Conservation (phyloP, 2,888 invertebrate genomes). For the Perizoma affinitatum region DNA sequence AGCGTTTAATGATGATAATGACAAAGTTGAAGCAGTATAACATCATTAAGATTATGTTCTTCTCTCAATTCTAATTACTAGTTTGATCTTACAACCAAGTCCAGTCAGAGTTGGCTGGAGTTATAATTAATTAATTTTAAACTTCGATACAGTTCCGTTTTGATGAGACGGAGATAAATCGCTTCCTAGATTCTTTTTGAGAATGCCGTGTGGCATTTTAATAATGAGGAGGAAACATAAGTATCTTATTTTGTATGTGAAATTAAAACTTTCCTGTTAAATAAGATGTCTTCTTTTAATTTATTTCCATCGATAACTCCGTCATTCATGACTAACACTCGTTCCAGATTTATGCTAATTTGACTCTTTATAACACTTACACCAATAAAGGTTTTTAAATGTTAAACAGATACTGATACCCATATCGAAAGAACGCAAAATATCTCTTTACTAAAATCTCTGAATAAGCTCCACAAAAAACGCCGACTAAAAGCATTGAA, state of each 20-base stretch:
- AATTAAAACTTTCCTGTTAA: not conserved
- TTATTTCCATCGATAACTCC: too few relatives aligned
- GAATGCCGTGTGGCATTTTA: constrained; percentile 37
- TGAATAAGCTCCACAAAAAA: constrained; percentile 12
- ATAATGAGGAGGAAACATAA: constrained; percentile 28
- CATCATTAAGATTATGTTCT: not conserved
- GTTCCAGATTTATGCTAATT: too few relatives aligned
- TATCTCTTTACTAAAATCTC: not conserved
- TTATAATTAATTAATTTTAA: constrained; percentile 65
- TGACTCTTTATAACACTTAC: too few relatives aligned
- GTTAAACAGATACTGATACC: too few relatives aligned
- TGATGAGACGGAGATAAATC: constrained; percentile 64
- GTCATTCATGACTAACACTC: too few relatives aligned
- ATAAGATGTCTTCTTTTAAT: too few relatives aligned
- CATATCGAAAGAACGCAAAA: not conserved
- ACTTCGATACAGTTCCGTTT: constrained; percentile 56
- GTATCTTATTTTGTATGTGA: constrained; percentile 4
- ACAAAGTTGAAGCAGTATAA: too few relatives aligned
- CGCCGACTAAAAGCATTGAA: constrained; percentile 28
- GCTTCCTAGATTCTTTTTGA: constrained; percentile 39
- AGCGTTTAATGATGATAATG: too few relatives aligned
- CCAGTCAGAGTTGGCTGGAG: constrained; percentile 51
- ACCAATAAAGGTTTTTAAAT: too few relatives aligned
- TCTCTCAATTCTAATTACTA: constrained; percentile 15
- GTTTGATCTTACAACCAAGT: constrained; percentile 28